Evolutionary conservation across 1,140 invertebrate genomes (phyloP).

Genomic region (Macrostomum lignano): DNA sequence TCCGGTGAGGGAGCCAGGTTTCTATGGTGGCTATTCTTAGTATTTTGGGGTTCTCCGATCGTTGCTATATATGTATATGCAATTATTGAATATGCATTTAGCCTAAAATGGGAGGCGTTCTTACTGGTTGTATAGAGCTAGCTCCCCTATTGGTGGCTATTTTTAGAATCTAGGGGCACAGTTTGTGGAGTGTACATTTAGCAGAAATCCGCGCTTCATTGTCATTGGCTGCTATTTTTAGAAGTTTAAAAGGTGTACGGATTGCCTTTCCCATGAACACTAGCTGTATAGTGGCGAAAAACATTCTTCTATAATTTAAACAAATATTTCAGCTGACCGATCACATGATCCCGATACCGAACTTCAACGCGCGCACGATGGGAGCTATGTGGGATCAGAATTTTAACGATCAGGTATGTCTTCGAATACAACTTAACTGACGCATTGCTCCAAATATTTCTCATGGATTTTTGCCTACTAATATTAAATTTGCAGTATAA

Average conservation of each 20-base stretch:
- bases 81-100: background rate
- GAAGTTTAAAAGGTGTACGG: no score
- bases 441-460: background rate
- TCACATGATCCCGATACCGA: slow-evolving; percentile 33
- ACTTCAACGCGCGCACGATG: slow-evolving; percentile 36
- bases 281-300: no score
- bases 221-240: no score
- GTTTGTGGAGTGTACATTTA: no score
- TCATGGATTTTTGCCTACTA: background rate
- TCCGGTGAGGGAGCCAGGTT: slow-evolving; percentile 35
- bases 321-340: slow-evolving; percentile 33
- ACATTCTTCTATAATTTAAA: no score
- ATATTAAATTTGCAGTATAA: background rate
- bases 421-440: background rate
- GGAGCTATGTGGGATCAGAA: slow-evolving; percentile 68
- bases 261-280: no score
- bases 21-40: slow-evolving; percentile 9
- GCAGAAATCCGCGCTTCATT: no score
- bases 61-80: background rate
- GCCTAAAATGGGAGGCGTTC: no score
- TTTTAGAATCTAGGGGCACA: no score
- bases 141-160: no score
- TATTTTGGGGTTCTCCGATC: background rate
- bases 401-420: slow-evolving; percentile 37
- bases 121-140: no score